Base-by-base conservation (phyloP, 2,888 invertebrate genomes). In the Drosophila setosimentum region DNA sequence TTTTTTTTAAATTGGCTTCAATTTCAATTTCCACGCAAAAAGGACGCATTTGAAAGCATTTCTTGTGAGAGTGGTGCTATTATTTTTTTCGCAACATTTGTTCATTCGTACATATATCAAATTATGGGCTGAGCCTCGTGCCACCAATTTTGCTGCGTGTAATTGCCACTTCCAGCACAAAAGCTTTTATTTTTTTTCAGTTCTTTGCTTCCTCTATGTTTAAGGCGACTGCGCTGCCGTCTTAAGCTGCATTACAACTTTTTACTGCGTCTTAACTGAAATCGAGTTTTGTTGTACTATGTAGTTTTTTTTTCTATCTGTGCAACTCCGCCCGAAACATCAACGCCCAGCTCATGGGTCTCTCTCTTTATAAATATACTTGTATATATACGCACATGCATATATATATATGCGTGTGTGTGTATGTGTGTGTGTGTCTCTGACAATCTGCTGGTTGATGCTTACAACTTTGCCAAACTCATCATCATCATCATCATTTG, bases 231-330 rank as follows among this genome's bases (percentile, higher is more conserved):
- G 88, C 83, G 89, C 89, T 83, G 82, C 89, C 86, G 88, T 88
- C 89, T 87, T 89, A 87, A 88, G 90, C 87, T 87, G 87, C 90
- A 90, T 90, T 90, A 89, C 88, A 80, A 87, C 89, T 89, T 89
- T 89, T 89, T 89, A 89, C 89, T 89, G 91, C 88, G 88, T 89
- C 88, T 89, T 89, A 89, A 90, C 90, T 90, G 90, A 90, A 88
- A 90, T 90, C 91, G 87, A 88, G 88, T 90, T 89, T 90, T 80
- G 73, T 89, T 79, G 64, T 67, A 68, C 76, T 65, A 67, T 85
- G 73, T 75, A 78, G 81, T 87, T 89, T 87, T 87, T 89, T 87
- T 89, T 87, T 87, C 83, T 80, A 87, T 89, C 76, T 88, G 81
- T 76, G 78, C 86, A 87, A 89, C 90, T 90, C 89, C 89, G 76